These are phyloP conservation scores for Darevskia nairensis DNA, from an alignment of 2,797 vertebrate species.

Conservation along the genomic window DNA sequence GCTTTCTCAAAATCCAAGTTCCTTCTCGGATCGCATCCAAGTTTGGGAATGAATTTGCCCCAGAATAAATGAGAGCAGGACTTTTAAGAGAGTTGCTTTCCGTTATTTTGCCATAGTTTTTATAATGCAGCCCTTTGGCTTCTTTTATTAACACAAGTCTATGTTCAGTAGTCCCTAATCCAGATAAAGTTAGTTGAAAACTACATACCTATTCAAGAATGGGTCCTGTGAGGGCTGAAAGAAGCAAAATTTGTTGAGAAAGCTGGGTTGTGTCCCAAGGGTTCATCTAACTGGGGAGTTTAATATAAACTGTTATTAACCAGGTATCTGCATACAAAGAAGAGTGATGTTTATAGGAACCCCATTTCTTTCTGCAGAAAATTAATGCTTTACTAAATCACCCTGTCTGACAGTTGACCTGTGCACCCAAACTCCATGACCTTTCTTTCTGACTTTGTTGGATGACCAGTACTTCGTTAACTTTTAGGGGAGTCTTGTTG, in stretches of 20 bases:
- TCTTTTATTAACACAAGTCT: background rate
- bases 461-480: background rate
- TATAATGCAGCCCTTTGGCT: background rate
- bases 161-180: background rate
- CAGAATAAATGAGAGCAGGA: background rate
- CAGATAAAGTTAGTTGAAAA: background rate
- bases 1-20: conserved; percentile 45
- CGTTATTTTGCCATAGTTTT: rapidly evolving
- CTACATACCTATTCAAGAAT: background rate
- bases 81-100: conserved; percentile 36
- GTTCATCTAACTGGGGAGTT: background rate
- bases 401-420: background rate
- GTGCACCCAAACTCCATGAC: background rate
- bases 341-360: background rate
- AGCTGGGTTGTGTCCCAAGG: background rate
- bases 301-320: conserved; percentile 10
- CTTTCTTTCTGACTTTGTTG: background rate
- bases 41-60: conserved; percentile 65
- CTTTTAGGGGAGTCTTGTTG: background rate
- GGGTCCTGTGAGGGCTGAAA: too few species aligned
- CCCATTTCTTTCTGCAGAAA: conserved; percentile 16
- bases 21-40: conserved; percentile 52
- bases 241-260: too few species aligned
- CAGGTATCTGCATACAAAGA: conserved; percentile 15
- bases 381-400: background rate